Base-by-base conservation (phyloP, 2,888 invertebrate species). In the Drosophila cracens region DNA sequence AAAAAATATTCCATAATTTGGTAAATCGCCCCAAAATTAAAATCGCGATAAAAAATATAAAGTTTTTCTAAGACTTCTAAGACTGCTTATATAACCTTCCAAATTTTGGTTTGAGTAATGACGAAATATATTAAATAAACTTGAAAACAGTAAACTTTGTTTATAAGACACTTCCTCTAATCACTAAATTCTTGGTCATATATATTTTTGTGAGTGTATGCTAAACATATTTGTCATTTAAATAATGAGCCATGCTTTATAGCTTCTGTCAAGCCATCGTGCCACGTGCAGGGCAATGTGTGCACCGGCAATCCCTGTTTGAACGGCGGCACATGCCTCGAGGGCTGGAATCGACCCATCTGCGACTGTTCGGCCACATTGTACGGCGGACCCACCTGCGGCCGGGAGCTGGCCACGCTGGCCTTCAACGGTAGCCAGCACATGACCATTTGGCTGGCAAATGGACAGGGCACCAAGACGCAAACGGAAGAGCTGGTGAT, bases 331-430 rank as follows among this genome's bases (percentile, higher is more conserved):
- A 94, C 94, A 29, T 99, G 99, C 93, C 94, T 95, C 6, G 98
- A 99, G 92, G 99, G 99, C 0, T 99, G 99, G 99, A 98, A 99
- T 93, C 94, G 99, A 70, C 97, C 97, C 82, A 95, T 98, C 61
- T 99, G 99, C 92, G 98, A 99, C 93, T 99, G 99, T 92, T 96
- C 97, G 13, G 95, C 95, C 40, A 99, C 98, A 0, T 95, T 96
- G 76, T 98, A 96, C 91, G 96, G 96, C 0, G 99, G 99, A 34
- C 97, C 97, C 0, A 98, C 97, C 16, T 99, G 99, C 94, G 98
- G 98, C 76, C 94, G 97, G 94, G 98, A 97, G 92, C 97, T 98
- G 0, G 96, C 97, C 10, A 98, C 97, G 2, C 94, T 99, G 74
- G 96, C 95, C 88, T 95, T 98, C 90, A 98, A 98, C 91, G 98